Base-by-base conservation (phyloP, 2,888 invertebrate genomes). In the Drosophila acutilabella region DNA sequence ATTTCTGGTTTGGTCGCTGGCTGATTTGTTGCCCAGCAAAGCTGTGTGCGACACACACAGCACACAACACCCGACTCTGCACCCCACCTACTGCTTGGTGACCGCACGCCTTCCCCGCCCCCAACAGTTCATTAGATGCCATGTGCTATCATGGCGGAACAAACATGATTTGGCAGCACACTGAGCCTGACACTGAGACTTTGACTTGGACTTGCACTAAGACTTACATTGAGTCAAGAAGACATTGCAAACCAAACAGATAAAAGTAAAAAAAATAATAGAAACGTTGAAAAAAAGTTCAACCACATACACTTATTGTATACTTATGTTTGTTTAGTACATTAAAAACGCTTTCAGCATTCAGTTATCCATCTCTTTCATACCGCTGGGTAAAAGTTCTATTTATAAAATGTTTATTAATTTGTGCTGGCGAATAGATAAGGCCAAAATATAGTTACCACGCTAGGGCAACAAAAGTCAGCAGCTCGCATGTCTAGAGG, bases 401-500 rank as follows among this genome's bases (percentile, higher is more conserved):
- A 87, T 78, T 74, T 78, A 70, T 73, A 67, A 64, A 64, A 16
- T 38, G 20, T 11, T 6, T 13, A 44, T 57, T 45, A 23, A 26
- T 57, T 47, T 71, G 54, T 48, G 59, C 42, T 38, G 80, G 86
- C 90, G 91, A 92, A 92, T 92, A 92, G 92, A 92, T 92, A 92
- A 91, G 91, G 53, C 1, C 59, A 18, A 36, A 13, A 16, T 26
- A 45, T 18, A 30, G 14, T 33, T 54, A 18, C 44, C 7, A 11
- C 41, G 48, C 18, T 33, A 20, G 30, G 16, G 30, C 30, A 8
- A 30, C 6, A 2, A 5, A 16, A 6, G 6, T 0, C n/a, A n/a
- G 10, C 30, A 4, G 18, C 18, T 13, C 30, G 33, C 14, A 8
- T 2, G 33, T 50, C 51, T 71, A 47, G 7, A 3, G 1, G 3